Evolutionary conservation across 2,888 invertebrate genomes (phyloP), one percentile per base, ranked within the genome.

Genomic region (Chironomus tentans): DNA sequence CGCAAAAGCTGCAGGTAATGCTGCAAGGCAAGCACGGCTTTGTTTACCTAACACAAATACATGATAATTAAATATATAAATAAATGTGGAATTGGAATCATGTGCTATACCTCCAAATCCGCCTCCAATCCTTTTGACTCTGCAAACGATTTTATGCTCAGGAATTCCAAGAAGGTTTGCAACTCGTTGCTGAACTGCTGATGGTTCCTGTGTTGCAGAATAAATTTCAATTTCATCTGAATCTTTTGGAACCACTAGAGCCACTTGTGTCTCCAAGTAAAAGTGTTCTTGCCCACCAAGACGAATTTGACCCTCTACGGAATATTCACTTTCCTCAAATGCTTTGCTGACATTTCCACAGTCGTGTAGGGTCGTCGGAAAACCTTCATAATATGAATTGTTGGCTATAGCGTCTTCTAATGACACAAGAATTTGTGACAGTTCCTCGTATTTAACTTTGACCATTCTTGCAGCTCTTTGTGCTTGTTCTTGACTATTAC

Each of bases 251-350:
- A 92, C 84, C 0, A 88, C 93, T 77, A 92, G 84, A 2, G 89
- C 84, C 0, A 88, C 89, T 78, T 93, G 89, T 0, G 97, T 95
- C 84, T 98, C 98, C 79, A 98, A 85, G 83, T 98, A 98, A 83
- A 98, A 97, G 82, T 98, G 98, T 82, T 98, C 98, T 83, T 98
- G 97, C 0, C 94, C 95, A 12, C 95, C 95, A 80, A 93, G 91
- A 77, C 91, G 86, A 68, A 89, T 86, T 79, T 92, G 89, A 0
- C 95, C 94, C 83, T 93, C 91, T 47, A 95, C 81, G n/a, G 92
- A 83, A 81, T 91, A 88, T 50, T 91, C 90, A 13, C 91, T 88
- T 78, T 86, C 82, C 79, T 15, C 1, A 3, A 97, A 90, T 0
- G 87, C 91, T 74, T 85, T 81, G 6, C 90, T 89, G 0, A 91